Conservation (phyloP, 2,113 vertebrate genomes). For the Catharus bicknelli region DNA sequence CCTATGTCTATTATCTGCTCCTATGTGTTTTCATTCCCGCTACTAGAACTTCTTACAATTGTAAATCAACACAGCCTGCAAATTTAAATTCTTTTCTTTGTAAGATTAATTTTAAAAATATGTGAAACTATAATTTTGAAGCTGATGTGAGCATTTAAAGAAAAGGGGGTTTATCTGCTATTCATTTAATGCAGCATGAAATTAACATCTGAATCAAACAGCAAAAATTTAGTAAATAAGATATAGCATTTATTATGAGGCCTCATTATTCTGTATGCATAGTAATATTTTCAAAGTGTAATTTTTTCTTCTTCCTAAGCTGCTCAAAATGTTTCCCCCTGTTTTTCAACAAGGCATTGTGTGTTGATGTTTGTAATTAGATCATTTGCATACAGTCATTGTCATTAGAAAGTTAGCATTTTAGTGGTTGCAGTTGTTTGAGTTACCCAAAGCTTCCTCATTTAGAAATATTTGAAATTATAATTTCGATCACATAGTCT, state of each 20-base stretch:
- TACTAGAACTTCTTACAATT: slow-evolving; percentile 21
- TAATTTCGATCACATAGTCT: not conserved
- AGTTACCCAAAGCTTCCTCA: not conserved
- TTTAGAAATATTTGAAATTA: not conserved
- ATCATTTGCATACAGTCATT: not conserved
- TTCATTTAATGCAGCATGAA: slow-evolving; percentile 39
- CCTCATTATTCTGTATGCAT: not conserved
- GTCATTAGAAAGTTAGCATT: not conserved
- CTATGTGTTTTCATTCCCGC: not conserved
- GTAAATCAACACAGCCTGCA: not conserved
- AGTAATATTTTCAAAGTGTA: not conserved
- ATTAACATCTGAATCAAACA: slow-evolving; percentile 48
- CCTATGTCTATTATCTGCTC: not conserved
- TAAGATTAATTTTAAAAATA: slow-evolving; percentile 48
- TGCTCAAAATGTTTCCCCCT: not conserved
- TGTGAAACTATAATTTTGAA: slow-evolving; percentile 23
- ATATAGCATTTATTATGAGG: not conserved
- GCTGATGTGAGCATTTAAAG: slow-evolving; percentile 16
- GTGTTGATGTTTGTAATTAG: slow-evolving; percentile 2
- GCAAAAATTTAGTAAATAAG: slow-evolving; percentile 34
- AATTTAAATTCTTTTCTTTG: slow-evolving; percentile 55
- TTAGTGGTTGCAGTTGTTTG: not conserved
- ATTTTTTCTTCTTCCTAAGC: not conserved
- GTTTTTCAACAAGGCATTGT: slow-evolving; percentile 6
- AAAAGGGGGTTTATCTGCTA: slow-evolving; percentile 12